Base-by-base conservation (phyloP, 2,797 vertebrate genomes). In the Chrysocyon brachyurus region DNA sequence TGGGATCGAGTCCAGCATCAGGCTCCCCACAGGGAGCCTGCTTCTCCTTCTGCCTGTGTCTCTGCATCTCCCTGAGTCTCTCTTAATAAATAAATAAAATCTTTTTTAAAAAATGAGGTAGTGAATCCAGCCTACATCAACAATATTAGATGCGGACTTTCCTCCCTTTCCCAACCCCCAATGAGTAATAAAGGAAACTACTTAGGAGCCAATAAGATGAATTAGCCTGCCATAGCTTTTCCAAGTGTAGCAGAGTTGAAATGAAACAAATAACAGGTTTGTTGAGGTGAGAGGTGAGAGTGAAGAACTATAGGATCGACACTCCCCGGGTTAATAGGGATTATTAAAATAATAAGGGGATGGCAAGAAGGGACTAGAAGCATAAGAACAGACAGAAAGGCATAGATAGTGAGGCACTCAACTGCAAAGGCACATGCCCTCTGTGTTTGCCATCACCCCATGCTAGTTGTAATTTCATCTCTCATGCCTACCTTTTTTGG, bases 241-340 rank as follows among this genome's bases (percentile, higher is more conserved):
- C 85, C 54, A 90, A 31, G 3, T 66, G 46, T 28, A 61, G 26
- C 28, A 56, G 49, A 66, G 26, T 75, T 66, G 21, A 87, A 92
- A 83, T n/a, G n/a, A 75, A 97, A n/a, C 70, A 92, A 86, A n/a
- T 33, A 56, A 73, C 16, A 49, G 21, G 9, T 46, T 95, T 68
- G 22, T 83, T 31, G 70, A 46, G 46, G 10, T 70, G 56, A 89
- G 77, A 82, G 15, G 17, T n/a, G 66, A 10, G 6, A 19, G 12
- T 72, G 17, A 6, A 68, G 16, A 40, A 15, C 31, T 78, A 3
- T 1, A 79, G 33, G 31, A 70, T 24, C 49, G 17, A 10, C 14
- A 6, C 31, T 79, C 5, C 46, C 31, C 77, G 26, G 10, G 11
- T 72, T 64, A 59, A 68, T 49, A 86, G 21, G 49, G 22, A 46